A percentile compares a stretch with the other conserved stretches of the same genome.
Conservation (phyloP, 2,113 vertebrate genomes). For the Triplophysa tibetana region DNA sequence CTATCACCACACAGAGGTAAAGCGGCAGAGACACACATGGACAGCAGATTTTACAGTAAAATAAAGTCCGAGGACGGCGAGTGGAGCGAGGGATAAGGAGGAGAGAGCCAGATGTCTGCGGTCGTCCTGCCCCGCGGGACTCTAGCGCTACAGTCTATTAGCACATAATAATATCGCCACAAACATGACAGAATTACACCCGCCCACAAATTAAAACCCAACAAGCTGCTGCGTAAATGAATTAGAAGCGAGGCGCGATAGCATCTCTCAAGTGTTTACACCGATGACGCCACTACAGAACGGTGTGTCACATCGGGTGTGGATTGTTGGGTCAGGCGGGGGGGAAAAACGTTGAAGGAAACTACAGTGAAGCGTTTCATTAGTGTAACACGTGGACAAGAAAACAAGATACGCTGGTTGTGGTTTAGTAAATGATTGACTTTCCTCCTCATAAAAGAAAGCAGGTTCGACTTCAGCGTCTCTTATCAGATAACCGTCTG, state of each 20-base stretch:
- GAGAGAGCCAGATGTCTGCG: conserved; percentile 41
- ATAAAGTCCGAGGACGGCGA: conserved; percentile 14
- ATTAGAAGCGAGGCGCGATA: conserved; percentile 5
- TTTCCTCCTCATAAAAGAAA: neutral
- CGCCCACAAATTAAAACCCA: conserved; percentile 40
- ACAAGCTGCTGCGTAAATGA: conserved; percentile 28
- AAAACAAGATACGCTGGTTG: neutral
- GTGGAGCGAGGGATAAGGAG: neutral
- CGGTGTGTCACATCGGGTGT: neutral
- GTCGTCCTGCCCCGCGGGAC: conserved; percentile 14
- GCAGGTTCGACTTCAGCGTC: neutral
- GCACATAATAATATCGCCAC: conserved; percentile 39
- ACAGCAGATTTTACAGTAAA: conserved; percentile 45
- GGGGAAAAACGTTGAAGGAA: neutral
- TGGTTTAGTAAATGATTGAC: neutral
- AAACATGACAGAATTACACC: conserved; percentile 37
- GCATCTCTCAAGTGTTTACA: conserved; percentile 38
- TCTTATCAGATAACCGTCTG: conserved; percentile 16
- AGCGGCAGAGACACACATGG: conserved; percentile 44
- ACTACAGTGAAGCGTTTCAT: too few species aligned
- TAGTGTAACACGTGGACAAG: too few species aligned
- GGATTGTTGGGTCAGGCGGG: neutral
- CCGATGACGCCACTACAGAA: neutral
- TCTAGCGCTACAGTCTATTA: conserved; percentile 37
- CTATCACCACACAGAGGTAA: conserved; percentile 49